Percentiles rank a stretch among this genome's conserved stretches.
Conservation (phyloP, 2,797 vertebrate genomes). For the Hyperoplus lanceolatus region DNA sequence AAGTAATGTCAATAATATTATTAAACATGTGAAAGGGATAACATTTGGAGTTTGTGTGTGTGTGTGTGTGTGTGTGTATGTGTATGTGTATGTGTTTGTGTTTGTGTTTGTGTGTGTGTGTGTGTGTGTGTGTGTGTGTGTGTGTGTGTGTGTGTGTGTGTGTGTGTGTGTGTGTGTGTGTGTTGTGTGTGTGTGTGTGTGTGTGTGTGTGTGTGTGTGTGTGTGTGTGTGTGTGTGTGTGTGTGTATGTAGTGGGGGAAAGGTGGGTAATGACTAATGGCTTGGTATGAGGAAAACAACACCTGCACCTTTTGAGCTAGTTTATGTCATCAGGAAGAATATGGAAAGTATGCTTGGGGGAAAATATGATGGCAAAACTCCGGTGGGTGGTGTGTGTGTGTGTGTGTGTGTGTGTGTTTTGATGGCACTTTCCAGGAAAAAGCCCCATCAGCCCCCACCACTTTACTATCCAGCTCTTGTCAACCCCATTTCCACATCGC, state of each 20-base stretch:
- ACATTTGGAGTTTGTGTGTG: slow-evolving; percentile 7
- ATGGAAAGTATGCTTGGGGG: slow-evolving; percentile 71
- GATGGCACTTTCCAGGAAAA: slow-evolving; percentile 31
- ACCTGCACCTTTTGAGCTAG: slow-evolving; percentile 45
- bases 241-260: slow-evolving; percentile 34
- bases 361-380: slow-evolving; percentile 60
- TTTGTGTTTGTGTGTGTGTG: not conserved
- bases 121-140: slow-evolving; percentile 38
- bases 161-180: too few species aligned
- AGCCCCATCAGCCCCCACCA: slow-evolving; percentile 8
- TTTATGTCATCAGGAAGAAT: slow-evolving; percentile 65
- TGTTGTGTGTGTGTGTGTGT: not conserved
- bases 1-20: not conserved
- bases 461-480: not conserved
- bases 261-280: slow-evolving; percentile 51
- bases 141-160: too few species aligned
- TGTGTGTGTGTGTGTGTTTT: not conserved
- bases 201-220: slow-evolving; percentile 25
- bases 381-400: slow-evolving; percentile 13
- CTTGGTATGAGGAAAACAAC: slow-evolving; percentile 47
- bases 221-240: not conserved
- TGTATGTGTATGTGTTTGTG: too few species aligned
- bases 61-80: too few species aligned
- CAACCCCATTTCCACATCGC: not conserved
- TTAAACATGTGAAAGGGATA: slow-evolving; percentile 12